Evolutionary conservation across 2,797 vertebrate species (phyloP), one percentile per base, ranked within the genome.

Genomic region (Bryconaethiops microstoma): DNA sequence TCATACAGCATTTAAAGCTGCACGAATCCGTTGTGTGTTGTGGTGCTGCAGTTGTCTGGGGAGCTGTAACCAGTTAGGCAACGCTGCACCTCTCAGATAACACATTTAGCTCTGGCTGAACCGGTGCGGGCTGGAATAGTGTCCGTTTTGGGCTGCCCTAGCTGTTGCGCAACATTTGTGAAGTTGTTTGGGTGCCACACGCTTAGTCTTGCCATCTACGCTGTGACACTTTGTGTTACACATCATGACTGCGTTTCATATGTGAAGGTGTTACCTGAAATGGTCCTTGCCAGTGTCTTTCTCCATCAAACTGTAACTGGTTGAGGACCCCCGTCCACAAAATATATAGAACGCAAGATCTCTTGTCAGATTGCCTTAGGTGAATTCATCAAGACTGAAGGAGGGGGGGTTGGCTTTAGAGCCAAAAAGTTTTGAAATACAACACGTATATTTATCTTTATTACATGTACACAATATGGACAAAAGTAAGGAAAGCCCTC

Each of bases 1-100:
- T 91, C 92, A 90, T 87, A 48, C 82, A 57, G 86, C 83, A 62
- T 89, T 90, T 85, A 80, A 86, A 86, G 88, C 59, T 82, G 80
- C 42, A 54, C 6, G 7, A 40, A 5, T 62, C 6, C n/a, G 14
- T 14, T 60, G 25, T 57, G 29, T 59, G 10, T 19, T 57, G 17
- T 54, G 8, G 55, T 7, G 9, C 2, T 74, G 12, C 21, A 0
- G 14, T 52, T 21, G n/a, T n/a, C 23, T n/a, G 14, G 21, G 57
- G 1, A 1, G 21, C 40, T 42, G 74, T 48, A 65, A 64, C 25
- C 8, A n/a, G 67, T 74, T 57, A 63, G 21, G 62, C 63, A 62
- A 60, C 45, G 40, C 54, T 23, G 40, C 8, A 21, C 63, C 59
- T n/a, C n/a, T 65, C n/a, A 7, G 42, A 50, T 19, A 48, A 69